Evolutionary conservation across 2,797 vertebrate genomes (phyloP).

Genomic region (Phoxinus dragarum): DNA sequence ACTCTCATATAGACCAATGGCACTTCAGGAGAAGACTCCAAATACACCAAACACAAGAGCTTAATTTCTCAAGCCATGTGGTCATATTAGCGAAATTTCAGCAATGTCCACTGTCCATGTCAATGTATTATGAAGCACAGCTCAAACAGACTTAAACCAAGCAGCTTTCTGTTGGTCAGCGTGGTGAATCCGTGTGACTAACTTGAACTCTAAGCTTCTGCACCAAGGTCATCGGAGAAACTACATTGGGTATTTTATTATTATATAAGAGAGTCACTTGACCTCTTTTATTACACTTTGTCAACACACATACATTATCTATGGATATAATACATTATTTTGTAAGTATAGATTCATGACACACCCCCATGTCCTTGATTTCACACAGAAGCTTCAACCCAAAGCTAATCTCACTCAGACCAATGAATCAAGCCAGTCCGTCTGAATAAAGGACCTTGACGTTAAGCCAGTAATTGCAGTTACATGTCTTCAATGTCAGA

Average conservation of each 20-base stretch:
- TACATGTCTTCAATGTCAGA: conserved; percentile 70
- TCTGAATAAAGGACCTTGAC: conserved; percentile 75
- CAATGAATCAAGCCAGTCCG: conserved; percentile 67
- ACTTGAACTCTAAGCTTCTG: not conserved
- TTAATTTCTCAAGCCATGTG: not conserved
- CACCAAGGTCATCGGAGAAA: conserved; percentile 17
- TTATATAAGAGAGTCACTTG: not conserved
- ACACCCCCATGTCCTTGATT: conserved; percentile 71
- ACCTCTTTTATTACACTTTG: not conserved
- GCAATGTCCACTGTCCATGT: not conserved
- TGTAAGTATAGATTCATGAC: conserved; percentile 31
- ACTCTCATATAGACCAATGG: not conserved
- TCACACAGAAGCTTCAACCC: conserved; percentile 67
- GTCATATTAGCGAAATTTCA: not conserved
- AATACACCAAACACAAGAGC: not conserved
- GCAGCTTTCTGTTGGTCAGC: not conserved
- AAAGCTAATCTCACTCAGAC: conserved; percentile 72
- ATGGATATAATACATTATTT: not conserved
- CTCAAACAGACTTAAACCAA: not conserved
- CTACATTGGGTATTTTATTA: not conserved
- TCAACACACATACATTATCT: not conserved
- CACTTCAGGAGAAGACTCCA: not conserved
- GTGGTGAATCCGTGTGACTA: not conserved
- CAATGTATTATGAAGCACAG: not conserved
- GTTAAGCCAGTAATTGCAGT: conserved; percentile 76